These are phyloP conservation scores for Phyllostomus hastatus DNA, from an alignment of 2,113 vertebrate species.

Conservation along the genomic window DNA sequence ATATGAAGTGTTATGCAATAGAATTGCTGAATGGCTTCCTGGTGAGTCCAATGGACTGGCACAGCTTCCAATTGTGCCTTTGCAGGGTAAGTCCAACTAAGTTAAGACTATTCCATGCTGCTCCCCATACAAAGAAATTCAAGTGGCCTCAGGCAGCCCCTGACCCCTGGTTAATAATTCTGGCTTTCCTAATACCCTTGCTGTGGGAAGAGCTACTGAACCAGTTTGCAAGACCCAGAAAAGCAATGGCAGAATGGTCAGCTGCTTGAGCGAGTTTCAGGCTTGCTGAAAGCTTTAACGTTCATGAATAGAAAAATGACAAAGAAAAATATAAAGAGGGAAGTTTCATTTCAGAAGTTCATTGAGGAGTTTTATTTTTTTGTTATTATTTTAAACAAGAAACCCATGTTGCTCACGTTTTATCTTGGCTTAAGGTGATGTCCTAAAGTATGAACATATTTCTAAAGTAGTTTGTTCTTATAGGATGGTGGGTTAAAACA, in stretches of 20 bases:
- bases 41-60: not conserved
- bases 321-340: not conserved
- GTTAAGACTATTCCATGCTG: not conserved
- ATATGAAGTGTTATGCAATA: not conserved
- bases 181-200: slow-evolving; percentile 42
- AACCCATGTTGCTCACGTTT: not conserved
- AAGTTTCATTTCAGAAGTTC: slow-evolving; percentile 43
- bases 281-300: slow-evolving; percentile 45
- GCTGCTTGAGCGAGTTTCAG: not conserved
- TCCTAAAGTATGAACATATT: slow-evolving; percentile 42
- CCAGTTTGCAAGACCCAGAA: slow-evolving; percentile 54
- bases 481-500: slow-evolving; percentile 26
- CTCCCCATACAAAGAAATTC: slow-evolving; percentile 44
- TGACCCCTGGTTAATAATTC: slow-evolving; percentile 74
- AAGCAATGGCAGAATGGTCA: slow-evolving; percentile 11
- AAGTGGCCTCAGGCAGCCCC: slow-evolving; percentile 36
- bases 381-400: not conserved
- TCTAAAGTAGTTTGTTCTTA: slow-evolving; percentile 49
- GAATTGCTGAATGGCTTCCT: not conserved
- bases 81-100: not conserved
- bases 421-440: slow-evolving; percentile 2
- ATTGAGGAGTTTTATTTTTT: not conserved
- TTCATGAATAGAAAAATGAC: slow-evolving; percentile 32
- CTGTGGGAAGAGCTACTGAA: slow-evolving; percentile 16
- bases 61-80: not conserved